Conservation (phyloP, 2,113 vertebrate genomes). For the Pontoporia blainvillei region DNA sequence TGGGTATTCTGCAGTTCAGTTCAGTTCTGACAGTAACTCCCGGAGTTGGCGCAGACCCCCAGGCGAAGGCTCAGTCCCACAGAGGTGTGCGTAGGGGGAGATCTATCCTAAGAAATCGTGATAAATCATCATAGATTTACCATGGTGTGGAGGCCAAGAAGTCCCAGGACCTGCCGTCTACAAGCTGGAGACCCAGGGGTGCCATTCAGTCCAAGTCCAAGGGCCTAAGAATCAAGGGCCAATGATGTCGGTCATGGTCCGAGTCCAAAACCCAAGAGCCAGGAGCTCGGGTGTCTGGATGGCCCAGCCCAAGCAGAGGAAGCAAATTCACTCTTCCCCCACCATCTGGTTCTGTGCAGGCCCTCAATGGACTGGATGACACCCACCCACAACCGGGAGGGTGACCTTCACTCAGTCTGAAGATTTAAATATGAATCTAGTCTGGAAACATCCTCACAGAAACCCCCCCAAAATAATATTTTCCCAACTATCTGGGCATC, state of each 20-base stretch:
- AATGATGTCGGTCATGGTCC: neutral
- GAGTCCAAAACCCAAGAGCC: too few species aligned
- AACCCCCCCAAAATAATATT: neutral
- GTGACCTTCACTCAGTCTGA: neutral
- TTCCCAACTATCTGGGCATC: neutral
- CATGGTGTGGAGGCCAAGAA: neutral
- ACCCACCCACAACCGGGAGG: neutral
- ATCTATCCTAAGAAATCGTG: neutral
- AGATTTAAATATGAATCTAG: neutral
- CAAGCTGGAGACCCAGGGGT: neutral
- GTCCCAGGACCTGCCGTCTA: neutral
- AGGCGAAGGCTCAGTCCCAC: neutral
- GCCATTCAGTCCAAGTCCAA: neutral
- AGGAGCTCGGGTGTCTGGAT: accelerated
- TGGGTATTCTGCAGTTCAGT: neutral
- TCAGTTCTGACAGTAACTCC: too few species aligned
- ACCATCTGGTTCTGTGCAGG: neutral
- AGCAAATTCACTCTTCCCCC: neutral
- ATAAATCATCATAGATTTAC: too few species aligned
- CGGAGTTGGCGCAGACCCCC: neutral
- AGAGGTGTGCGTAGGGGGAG: neutral
- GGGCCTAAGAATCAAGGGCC: neutral
- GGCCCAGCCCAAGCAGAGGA: neutral
- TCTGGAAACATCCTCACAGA: neutral
- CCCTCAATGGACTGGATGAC: neutral